Conservation (phyloP, 2,113 vertebrate species). For the Chlamydotis undulata region DNA sequence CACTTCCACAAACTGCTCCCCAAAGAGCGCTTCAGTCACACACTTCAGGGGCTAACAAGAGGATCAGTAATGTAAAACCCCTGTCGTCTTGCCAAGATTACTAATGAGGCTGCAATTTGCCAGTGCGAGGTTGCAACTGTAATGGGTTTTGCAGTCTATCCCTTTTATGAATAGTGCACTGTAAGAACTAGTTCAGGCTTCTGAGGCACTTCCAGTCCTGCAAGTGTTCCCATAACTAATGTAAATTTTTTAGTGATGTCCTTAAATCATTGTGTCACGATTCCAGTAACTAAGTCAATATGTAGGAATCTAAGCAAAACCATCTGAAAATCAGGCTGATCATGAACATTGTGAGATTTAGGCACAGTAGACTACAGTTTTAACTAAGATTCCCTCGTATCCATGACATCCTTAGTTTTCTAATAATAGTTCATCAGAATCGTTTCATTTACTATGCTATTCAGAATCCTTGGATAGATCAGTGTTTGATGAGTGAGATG, state of each 20-base stretch:
- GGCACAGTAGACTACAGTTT: not conserved
- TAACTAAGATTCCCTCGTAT: not conserved
- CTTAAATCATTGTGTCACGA: not conserved
- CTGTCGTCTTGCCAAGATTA: not conserved
- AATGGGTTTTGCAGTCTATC: not conserved
- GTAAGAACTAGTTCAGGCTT: not conserved
- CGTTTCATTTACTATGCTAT: not conserved
- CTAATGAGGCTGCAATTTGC: slow-evolving; percentile 38
- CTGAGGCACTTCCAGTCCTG: not conserved
- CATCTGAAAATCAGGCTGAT: not conserved
- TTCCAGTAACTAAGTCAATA: not conserved
- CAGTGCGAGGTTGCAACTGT: not conserved
- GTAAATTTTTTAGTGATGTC: not conserved
- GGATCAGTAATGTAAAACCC: slow-evolving; percentile 16
- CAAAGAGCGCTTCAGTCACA: not conserved
- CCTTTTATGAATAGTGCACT: not conserved
- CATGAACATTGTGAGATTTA: not conserved
- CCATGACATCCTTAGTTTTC: not conserved
- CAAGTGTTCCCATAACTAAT: not conserved
- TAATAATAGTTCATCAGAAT: not conserved
- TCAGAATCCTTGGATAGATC: not conserved
- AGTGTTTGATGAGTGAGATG: not conserved
- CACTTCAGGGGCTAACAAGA: slow-evolving; percentile 36
- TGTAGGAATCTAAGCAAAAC: not conserved
- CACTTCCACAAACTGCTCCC: slow-evolving; percentile 36